A percentile compares a stretch with the other conserved stretches of the same genome.
phyloP scores from a whole-genome alignment of 2,888 invertebrate species.

The Brenthis hecate region DNA sequence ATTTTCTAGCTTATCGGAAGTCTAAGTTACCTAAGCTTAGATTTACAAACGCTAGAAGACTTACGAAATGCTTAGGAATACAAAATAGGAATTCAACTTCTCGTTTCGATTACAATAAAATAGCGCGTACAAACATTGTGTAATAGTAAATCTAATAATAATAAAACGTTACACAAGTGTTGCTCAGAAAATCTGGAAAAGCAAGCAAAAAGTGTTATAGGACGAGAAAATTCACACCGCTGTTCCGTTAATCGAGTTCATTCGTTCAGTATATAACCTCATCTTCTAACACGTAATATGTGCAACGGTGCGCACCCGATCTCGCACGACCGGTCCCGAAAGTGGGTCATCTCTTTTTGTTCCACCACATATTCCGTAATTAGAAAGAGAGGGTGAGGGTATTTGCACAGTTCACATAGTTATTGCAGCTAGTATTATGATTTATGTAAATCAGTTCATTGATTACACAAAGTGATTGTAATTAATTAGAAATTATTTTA shows the following conservation, averaged over 20 bases:
- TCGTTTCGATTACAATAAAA: slow-evolving; percentile 6
- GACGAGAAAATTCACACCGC: slow-evolving; percentile 81
- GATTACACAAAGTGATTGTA: slow-evolving; percentile 43
- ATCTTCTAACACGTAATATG: slow-evolving; percentile 77
- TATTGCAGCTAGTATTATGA: slow-evolving; percentile 48
- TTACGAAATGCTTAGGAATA: slow-evolving; percentile 56
- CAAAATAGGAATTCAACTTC: slow-evolving; percentile 33
- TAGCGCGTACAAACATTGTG: slow-evolving; percentile 9
- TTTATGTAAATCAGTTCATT: slow-evolving; percentile 51
- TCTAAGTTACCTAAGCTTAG: slow-evolving; percentile 68
- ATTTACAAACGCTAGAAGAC: slow-evolving; percentile 59
- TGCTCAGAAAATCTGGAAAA: slow-evolving; percentile 69
- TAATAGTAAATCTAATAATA: slow-evolving; percentile 10
- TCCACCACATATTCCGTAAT: slow-evolving; percentile 80
- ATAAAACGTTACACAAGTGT: slow-evolving; percentile 60
- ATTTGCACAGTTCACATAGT: slow-evolving; percentile 50
- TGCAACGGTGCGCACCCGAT: slow-evolving; percentile 79
- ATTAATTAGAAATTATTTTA: not conserved
- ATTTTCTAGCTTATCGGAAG: slow-evolving; percentile 62
- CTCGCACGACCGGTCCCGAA: slow-evolving; percentile 79
- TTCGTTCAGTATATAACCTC: slow-evolving; percentile 69
- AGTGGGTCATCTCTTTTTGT: slow-evolving; percentile 83
- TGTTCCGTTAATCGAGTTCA: slow-evolving; percentile 70
- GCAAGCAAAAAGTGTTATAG: slow-evolving; percentile 72
- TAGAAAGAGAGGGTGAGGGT: slow-evolving; percentile 71